Conservation (phyloP, 1,140 invertebrate species). For the Planococcus citri region DNA sequence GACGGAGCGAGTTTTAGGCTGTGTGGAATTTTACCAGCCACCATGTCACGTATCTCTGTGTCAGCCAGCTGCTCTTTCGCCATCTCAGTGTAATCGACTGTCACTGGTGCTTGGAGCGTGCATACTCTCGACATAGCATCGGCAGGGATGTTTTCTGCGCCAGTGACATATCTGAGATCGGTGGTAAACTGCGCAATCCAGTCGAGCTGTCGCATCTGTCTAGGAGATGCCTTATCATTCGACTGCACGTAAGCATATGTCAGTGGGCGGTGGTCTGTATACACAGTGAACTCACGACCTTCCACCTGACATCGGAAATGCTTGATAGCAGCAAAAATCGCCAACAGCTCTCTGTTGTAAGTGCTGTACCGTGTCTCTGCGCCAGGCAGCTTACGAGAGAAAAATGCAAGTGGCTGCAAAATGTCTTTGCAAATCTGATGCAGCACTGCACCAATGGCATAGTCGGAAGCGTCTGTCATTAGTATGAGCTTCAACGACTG, state of each 20-base stretch:
- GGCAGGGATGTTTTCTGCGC: slow-evolving; percentile 31
- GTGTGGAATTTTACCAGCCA: neutral
- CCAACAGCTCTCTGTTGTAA: slow-evolving; percentile 38
- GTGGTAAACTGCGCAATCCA: slow-evolving; percentile 27
- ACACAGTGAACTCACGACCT: too few relatives aligned
- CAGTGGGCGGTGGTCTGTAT: too few relatives aligned
- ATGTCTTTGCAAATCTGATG: too few relatives aligned
- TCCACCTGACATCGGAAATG: slow-evolving; percentile 35
- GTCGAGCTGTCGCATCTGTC: slow-evolving; percentile 25
- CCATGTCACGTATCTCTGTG: neutral
- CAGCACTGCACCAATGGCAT: too few relatives aligned
- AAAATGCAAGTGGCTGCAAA: slow-evolving; percentile 27
- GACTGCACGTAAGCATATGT: slow-evolving; percentile 31
- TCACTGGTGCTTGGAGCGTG: neutral
- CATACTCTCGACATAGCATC: slow-evolving; percentile 30
- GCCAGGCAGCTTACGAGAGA: slow-evolving; percentile 28
- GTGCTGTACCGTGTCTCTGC: slow-evolving; percentile 25
- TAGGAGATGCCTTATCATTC: slow-evolving; percentile 29
- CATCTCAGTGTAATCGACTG: neutral
- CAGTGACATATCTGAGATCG: slow-evolving; percentile 28
- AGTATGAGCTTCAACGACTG: slow-evolving; percentile 27
- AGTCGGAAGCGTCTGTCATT: slow-evolving; percentile 26
- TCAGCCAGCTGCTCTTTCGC: neutral
- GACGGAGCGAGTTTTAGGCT: neutral
- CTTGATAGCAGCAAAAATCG: slow-evolving; percentile 34